phyloP scores from a whole-genome alignment of 2,113 vertebrate species.

The Sisor rabdophorus region DNA sequence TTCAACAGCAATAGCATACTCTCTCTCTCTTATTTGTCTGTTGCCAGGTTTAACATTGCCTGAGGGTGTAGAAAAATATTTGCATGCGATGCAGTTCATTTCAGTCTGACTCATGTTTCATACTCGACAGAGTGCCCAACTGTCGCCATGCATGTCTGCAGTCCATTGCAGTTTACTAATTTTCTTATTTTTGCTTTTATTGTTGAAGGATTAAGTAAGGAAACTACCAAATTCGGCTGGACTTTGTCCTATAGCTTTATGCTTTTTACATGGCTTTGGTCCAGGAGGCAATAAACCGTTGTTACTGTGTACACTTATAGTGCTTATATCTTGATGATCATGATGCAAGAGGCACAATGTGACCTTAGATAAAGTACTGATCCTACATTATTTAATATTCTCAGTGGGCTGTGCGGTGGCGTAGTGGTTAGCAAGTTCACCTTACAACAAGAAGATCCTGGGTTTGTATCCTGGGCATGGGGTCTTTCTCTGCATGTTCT shows the following conservation, averaged over 20 bases:
- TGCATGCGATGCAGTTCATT: conserved; percentile 18
- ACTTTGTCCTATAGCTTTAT: conserved; percentile 6
- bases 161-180: neutral
- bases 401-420: too few species aligned
- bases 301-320: neutral
- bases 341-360: neutral
- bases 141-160: neutral
- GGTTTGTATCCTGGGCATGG: too few species aligned
- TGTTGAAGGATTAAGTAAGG: neutral
- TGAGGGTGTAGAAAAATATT: conserved; percentile 15
- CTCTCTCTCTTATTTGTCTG: neutral
- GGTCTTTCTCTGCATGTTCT: too few species aligned
- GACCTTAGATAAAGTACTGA: neutral
- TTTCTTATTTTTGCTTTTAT: neutral
- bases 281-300: conserved; percentile 7
- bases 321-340: neutral
- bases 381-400: too few species aligned
- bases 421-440: too few species aligned
- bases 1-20: conserved; percentile 45
- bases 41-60: conserved; percentile 14
- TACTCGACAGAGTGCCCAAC: neutral
- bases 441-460: too few species aligned
- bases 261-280: neutral
- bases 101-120: conserved; percentile 1
- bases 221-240: neutral